Percentiles rank a stretch among this genome's conserved stretches.
Conservation (phyloP, 2,888 invertebrate species). For the Dynastes hyllus region DNA sequence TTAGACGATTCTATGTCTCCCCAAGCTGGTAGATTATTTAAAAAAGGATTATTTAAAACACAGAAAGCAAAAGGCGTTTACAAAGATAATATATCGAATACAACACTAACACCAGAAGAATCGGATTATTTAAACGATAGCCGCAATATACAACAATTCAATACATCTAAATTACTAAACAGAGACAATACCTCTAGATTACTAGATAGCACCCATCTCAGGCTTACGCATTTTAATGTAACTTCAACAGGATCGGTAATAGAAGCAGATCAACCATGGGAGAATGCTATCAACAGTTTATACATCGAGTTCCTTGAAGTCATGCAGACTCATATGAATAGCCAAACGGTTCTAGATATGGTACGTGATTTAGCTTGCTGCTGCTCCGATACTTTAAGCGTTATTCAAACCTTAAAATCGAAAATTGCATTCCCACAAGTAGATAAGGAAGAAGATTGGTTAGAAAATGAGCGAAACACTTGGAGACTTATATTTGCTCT, state of each 20-base stretch:
- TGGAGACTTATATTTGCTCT: conserved; percentile 90
- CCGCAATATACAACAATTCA: conserved; percentile 11
- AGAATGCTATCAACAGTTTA: conserved; percentile 65
- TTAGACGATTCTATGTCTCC: conserved; percentile 66
- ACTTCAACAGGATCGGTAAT: conserved; percentile 65
- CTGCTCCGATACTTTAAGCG: conserved; percentile 68
- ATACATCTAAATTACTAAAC: conserved; percentile 50
- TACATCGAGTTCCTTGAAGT: conserved; percentile 69
- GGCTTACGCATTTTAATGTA: conserved; percentile 58
- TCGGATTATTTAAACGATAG: conserved; percentile 56
- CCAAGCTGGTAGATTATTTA: conserved; percentile 59
- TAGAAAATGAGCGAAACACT: conserved; percentile 89
- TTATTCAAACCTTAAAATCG: conserved; percentile 66
- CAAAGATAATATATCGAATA: conserved; percentile 60
- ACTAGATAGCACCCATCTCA: conserved; percentile 53
- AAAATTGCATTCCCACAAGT: conserved; percentile 62
- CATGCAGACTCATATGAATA: conserved; percentile 65
- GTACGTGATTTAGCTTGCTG: conserved; percentile 67
- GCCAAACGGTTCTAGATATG: conserved; percentile 66
- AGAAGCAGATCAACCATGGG: conserved; percentile 65
- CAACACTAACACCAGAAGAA: conserved; percentile 60
- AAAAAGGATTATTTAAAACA: conserved; percentile 52
- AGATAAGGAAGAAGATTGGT: conserved; percentile 71
- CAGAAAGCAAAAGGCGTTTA: conserved; percentile 47
- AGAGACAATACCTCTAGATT: conserved; percentile 41